These are phyloP conservation scores for Halictus ligatus DNA, from an alignment of 2,888 invertebrate genomes.

Conservation along the genomic window DNA sequence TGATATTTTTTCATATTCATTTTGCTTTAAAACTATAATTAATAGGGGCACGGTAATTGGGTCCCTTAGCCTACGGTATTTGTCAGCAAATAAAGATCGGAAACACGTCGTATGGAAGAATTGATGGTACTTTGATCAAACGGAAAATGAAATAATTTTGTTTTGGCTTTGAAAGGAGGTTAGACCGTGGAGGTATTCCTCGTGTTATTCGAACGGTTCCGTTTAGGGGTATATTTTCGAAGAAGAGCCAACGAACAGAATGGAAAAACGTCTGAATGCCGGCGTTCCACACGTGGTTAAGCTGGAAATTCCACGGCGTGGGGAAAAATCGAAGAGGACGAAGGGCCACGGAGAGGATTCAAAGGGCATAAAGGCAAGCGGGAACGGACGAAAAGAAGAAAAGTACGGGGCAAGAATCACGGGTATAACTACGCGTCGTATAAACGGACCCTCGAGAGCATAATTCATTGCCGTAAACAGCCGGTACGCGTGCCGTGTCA, in stretches of 20 bases:
- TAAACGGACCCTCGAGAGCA: conserved; percentile 77
- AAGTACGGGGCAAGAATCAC: conserved; percentile 30
- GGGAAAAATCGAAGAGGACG: neutral
- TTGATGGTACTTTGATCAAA: too few relatives aligned
- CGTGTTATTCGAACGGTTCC: neutral
- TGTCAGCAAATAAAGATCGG: too few relatives aligned
- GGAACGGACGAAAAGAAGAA: conserved; percentile 9
- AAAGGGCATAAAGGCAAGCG: neutral
- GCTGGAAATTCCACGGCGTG: neutral
- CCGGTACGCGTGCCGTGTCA: conserved; percentile 76
- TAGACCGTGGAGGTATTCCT: neutral
- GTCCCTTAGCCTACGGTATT: too few relatives aligned
- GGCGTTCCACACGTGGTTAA: conserved; percentile 2
- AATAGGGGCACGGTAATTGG: too few relatives aligned
- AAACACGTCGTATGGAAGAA: too few relatives aligned
- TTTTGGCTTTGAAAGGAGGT: neutral
- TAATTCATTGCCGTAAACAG: conserved; percentile 80
- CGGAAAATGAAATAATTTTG: neutral
- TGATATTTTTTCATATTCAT: too few relatives aligned
- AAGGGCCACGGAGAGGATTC: neutral
- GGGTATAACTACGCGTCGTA: conserved; percentile 71
- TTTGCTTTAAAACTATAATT: too few relatives aligned
- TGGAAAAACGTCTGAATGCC: neutral
- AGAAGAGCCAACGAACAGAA: neutral
- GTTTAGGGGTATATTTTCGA: neutral